A percentile compares a stretch with the other conserved stretches of the same genome.
Evolutionary conservation across 1,140 invertebrate species (phyloP).

Genomic region (Chironomus tepperi): DNA sequence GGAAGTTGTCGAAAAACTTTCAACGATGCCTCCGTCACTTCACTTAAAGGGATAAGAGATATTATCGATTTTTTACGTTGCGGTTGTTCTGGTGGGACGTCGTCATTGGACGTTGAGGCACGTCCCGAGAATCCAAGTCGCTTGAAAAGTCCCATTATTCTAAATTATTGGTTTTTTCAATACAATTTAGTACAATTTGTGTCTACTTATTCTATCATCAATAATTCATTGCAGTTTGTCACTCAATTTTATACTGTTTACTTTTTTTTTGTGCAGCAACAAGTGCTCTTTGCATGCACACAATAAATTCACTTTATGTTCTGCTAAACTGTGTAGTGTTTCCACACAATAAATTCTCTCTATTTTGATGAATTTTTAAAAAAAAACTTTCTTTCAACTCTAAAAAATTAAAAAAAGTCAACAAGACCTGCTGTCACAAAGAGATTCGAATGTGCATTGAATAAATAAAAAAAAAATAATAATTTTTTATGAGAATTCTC

Average conservation of each 20-base stretch:
- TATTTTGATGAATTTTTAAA: too few relatives aligned
- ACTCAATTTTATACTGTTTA: background rate
- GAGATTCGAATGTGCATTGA: too few relatives aligned
- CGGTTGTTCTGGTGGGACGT: background rate
- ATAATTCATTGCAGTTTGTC: constrained; percentile 9
- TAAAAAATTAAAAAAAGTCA: too few relatives aligned
- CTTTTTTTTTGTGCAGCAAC: background rate
- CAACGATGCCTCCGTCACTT: constrained; percentile 44
- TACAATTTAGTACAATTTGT: background rate
- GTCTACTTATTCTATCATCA: background rate
- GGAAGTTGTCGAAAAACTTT: constrained; percentile 47
- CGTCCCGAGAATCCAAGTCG: background rate
- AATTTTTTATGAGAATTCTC: too few relatives aligned
- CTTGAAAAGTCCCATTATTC: constrained; percentile 21
- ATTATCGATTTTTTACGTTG: constrained; percentile 1
- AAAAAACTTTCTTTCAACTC: too few relatives aligned
- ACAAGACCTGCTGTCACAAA: too few relatives aligned
- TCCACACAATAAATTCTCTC: too few relatives aligned
- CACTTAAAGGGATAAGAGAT: constrained; percentile 41
- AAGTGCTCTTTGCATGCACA: constrained; percentile 1
- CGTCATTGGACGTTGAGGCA: background rate
- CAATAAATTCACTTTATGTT: background rate
- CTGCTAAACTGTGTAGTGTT: too few relatives aligned
- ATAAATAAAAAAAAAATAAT: too few relatives aligned
- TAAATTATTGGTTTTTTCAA: background rate